Evolutionary conservation across 2,888 invertebrate species (phyloP), one percentile per base, ranked within the genome.

Genomic region (Acrocera orbiculus): DNA sequence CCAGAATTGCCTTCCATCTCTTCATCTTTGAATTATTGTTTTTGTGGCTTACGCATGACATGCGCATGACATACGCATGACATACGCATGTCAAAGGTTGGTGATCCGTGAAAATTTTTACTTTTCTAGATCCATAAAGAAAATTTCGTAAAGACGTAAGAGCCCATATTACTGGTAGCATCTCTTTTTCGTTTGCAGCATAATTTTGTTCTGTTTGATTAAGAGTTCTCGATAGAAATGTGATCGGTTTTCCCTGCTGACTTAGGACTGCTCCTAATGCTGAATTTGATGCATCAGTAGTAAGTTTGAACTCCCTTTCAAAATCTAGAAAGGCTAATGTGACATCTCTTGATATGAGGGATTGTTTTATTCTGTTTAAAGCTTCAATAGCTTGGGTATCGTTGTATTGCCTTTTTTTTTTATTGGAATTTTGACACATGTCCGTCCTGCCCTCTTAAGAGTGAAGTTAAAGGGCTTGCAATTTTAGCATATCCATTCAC

Each of bases 1-100:
- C 37, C 2, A 34, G 31, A 6, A 34, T 37, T 3, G 37, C 22
- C 10, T 37, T 37, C 37, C 19, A 30, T 20, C 32, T 32, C 11
- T 32, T 32, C 25, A 32, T 32, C n/a, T 32, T 32, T 6, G 23
- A 13, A 17, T 32, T 31, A 11, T 11, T 32, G 16, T 32, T 32
- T 20, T 27, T 32, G 17, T 32, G 26, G 16, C 32, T 32, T 13
- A 32, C n/a, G n/a, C n/a, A n/a, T n/a, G n/a, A n/a, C n/a, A n/a
- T n/a, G n/a, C n/a, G n/a, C n/a, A n/a, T n/a, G n/a, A n/a, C n/a
- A n/a, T n/a, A n/a, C n/a, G n/a, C n/a, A n/a, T n/a, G n/a, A n/a
- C n/a, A 11, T 8, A 19, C 27, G 14, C 27, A 32, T 5, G 32
- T 32, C 11, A 32, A n/a, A 3, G 32, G 25, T 11, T 32, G 32